Evolutionary conservation across 2,113 vertebrate species (phyloP).

Genomic region (Prolemur simus): DNA sequence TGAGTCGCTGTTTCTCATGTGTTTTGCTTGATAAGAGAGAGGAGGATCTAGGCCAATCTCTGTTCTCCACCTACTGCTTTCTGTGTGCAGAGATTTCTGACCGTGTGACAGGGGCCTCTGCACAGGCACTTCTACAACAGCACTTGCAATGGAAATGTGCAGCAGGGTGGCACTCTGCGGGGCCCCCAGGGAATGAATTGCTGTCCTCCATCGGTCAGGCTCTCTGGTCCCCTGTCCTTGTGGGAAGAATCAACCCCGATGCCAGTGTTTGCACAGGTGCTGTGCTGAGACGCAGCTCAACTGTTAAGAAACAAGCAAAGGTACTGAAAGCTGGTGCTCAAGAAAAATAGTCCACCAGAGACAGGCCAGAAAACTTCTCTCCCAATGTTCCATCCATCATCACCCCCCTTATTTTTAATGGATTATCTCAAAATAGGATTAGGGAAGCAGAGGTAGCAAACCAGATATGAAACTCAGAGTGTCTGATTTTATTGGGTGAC

Average conservation of each 20-base stretch:
- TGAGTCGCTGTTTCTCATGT: background rate
- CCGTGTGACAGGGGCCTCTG: background rate
- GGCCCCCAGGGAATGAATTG: background rate
- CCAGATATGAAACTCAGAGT: background rate
- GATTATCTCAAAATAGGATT: background rate
- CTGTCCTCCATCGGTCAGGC: background rate
- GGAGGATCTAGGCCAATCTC: background rate
- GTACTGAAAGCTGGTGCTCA: background rate
- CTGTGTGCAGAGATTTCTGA: background rate
- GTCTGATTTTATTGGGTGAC: background rate
- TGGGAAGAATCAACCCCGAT: background rate
- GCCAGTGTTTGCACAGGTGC: background rate
- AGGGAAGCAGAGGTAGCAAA: constrained; percentile 30
- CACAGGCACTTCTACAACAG: background rate
- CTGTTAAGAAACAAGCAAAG: background rate
- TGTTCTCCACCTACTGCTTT: background rate
- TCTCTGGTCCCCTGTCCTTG: background rate
- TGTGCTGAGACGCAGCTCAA: background rate
- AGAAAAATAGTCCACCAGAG: background rate
- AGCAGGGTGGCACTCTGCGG: fast-evolving
- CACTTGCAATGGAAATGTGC: background rate
- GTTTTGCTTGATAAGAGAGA: background rate
- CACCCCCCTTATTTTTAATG: background rate
- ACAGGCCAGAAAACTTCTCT: background rate
- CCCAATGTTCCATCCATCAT: background rate